A percentile compares a stretch with the other conserved stretches of the same genome.
Evolutionary conservation across 2,797 vertebrate species (phyloP).

Genomic region (Neopelma chrysocephalum): DNA sequence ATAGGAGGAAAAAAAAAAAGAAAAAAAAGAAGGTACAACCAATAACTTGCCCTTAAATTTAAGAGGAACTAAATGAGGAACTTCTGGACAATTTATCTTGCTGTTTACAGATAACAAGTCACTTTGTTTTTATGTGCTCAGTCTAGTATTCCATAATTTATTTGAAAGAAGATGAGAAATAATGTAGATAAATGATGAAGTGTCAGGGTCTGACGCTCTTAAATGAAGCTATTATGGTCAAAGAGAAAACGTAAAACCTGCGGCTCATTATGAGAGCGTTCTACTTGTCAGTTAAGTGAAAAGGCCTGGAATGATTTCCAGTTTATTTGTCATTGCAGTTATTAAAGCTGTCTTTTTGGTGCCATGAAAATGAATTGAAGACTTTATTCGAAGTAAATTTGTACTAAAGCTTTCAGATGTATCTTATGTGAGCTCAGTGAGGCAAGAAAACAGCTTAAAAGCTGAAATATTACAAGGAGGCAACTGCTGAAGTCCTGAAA

Average conservation of each 20-base stretch:
- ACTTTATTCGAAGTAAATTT: slow-evolving; percentile 87
- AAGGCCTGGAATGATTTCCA: slow-evolving; percentile 87
- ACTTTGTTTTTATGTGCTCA: slow-evolving; percentile 89
- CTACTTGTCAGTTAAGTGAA: slow-evolving; percentile 89
- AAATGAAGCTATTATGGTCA: slow-evolving; percentile 91
- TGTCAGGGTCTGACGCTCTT: slow-evolving; percentile 89
- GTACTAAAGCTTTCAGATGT: slow-evolving; percentile 87
- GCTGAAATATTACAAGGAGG: slow-evolving; percentile 83
- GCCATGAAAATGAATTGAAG: slow-evolving; percentile 88
- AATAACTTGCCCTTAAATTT: slow-evolving; percentile 82
- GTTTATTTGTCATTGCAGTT: slow-evolving; percentile 92
- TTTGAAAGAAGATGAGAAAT: slow-evolving; percentile 91
- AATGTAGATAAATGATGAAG: slow-evolving; percentile 93
- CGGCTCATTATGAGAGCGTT: slow-evolving; percentile 88
- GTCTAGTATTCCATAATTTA: slow-evolving; percentile 90
- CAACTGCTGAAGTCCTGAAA: slow-evolving; percentile 75
- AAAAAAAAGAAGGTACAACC: slow-evolving; percentile 72
- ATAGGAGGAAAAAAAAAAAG: not conserved
- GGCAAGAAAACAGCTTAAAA: slow-evolving; percentile 88
- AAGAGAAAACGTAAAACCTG: slow-evolving; percentile 87
- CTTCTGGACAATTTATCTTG: slow-evolving; percentile 87
- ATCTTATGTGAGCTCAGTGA: slow-evolving; percentile 87
- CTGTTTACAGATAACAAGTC: slow-evolving; percentile 89
- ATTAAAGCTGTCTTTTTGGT: slow-evolving; percentile 90
- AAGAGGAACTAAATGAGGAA: slow-evolving; percentile 82